These are phyloP conservation scores for Macroramphosus scolopax DNA, from an alignment of 2,797 vertebrate genomes.

Conservation along the genomic window DNA sequence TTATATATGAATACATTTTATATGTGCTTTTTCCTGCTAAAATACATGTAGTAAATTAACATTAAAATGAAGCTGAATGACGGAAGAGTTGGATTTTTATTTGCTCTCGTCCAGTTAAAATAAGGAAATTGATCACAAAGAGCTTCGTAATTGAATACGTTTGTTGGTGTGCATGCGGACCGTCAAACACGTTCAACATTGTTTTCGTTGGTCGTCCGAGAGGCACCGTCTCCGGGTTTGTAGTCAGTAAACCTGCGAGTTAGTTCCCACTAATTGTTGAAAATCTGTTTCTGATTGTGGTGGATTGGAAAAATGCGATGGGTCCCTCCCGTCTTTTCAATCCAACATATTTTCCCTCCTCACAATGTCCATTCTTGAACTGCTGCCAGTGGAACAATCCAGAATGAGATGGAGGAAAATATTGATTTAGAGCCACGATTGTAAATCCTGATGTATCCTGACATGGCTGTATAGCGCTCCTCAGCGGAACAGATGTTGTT, in stretches of 20 bases:
- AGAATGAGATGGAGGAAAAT: slow-evolving; percentile 64
- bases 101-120: too few relatives aligned
- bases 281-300: slow-evolving; percentile 73
- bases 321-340: slow-evolving; percentile 44
- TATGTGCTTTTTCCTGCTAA: neutral
- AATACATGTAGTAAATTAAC: neutral
- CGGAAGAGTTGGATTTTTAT: too few relatives aligned
- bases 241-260: slow-evolving; percentile 44
- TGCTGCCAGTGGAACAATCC: slow-evolving; percentile 68
- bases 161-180: too few relatives aligned
- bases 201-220: slow-evolving; percentile 30
- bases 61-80: neutral
- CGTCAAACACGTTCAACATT: neutral
- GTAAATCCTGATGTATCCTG: slow-evolving; percentile 54
- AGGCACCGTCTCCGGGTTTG: slow-evolving; percentile 31
- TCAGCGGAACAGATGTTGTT: slow-evolving; percentile 62
- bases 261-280: slow-evolving; percentile 55
- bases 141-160: too few relatives aligned
- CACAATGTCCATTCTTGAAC: slow-evolving; percentile 69
- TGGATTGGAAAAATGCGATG: slow-evolving; percentile 62
- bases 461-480: slow-evolving; percentile 35
- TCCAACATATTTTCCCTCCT: slow-evolving; percentile 38
- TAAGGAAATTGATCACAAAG: too few relatives aligned
- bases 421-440: slow-evolving; percentile 71
- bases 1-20: too few relatives aligned